Percentiles rank a stretch among this genome's conserved stretches.
phyloP scores from a whole-genome alignment of 1,140 invertebrate genomes.

The Agrypnia vestita region DNA sequence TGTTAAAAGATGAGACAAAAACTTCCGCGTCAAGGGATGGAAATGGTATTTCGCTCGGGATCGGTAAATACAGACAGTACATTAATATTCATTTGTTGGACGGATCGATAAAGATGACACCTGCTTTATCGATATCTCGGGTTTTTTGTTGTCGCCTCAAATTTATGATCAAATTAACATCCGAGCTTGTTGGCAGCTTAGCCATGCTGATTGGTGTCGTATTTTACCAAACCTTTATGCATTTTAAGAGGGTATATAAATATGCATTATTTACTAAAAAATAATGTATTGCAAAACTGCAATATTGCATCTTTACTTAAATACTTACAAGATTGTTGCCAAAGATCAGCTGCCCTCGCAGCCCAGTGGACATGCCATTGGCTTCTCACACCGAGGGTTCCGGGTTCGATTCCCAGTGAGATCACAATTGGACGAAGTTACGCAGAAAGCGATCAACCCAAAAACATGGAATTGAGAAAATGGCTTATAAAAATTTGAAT shows the following conservation, averaged over 20 bases:
- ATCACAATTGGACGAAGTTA: too few species aligned
- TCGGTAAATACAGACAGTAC: neutral
- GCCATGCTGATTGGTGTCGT: conserved; percentile 48
- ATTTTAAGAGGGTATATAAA: neutral
- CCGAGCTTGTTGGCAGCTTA: conserved; percentile 20
- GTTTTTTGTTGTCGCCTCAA: conserved; percentile 45
- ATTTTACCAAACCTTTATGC: conserved; percentile 19
- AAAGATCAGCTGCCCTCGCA: too few species aligned
- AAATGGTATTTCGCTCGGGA: neutral
- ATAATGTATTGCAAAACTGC: too few species aligned
- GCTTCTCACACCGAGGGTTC: too few species aligned
- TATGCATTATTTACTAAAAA: neutral
- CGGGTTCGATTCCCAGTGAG: too few species aligned
- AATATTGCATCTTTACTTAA: too few species aligned
- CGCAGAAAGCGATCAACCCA: too few species aligned
- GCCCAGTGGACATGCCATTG: too few species aligned
- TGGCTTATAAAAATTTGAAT: too few species aligned
- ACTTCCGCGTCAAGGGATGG: neutral
- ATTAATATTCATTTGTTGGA: conserved; percentile 53
- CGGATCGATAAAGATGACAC: conserved; percentile 54
- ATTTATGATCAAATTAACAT: conserved; percentile 56
- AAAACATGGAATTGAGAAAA: too few species aligned
- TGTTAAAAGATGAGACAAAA: conserved; percentile 17
- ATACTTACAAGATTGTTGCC: too few species aligned
- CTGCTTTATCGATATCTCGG: conserved; percentile 52